These are phyloP conservation scores for Junco hyemalis DNA, from an alignment of 2,113 vertebrate species.

Conservation along the genomic window DNA sequence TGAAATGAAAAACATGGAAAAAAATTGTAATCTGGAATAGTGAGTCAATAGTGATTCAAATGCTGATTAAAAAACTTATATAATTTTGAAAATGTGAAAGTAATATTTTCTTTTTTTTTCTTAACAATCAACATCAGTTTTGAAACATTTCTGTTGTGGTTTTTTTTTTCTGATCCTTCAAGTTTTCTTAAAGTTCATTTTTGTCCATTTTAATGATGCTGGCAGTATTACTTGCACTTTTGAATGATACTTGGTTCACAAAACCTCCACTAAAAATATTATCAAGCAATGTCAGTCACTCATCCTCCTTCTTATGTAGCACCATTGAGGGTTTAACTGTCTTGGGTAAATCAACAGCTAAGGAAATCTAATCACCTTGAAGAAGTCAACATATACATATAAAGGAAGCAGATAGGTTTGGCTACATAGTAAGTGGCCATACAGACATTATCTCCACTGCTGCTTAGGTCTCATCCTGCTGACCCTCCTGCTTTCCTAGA, in stretches of 20 bases:
- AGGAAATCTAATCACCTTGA: conserved; percentile 51
- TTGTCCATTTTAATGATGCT: not conserved
- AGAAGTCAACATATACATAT: not conserved
- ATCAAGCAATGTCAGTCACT: not conserved
- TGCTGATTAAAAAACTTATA: not conserved
- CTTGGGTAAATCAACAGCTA: conserved; percentile 45
- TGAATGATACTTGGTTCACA: not conserved
- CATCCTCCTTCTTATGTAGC: not conserved
- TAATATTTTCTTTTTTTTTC: not conserved
- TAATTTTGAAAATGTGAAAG: not conserved
- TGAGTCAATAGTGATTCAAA: not conserved
- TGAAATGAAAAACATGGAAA: not conserved
- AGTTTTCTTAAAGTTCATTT: not conserved
- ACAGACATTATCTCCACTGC: not conserved
- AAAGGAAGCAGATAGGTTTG: not conserved
- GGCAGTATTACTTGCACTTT: not conserved
- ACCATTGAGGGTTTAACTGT: conserved; percentile 57
- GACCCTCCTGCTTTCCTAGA: not conserved
- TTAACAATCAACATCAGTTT: not conserved
- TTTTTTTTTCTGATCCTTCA: not conserved
- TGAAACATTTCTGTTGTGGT: not conserved
- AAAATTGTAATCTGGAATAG: not conserved
- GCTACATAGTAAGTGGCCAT: not conserved
- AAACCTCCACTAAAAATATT: not conserved
- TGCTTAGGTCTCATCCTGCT: not conserved